phyloP scores from a whole-genome alignment of 2,113 vertebrate genomes.

The Toxotes chatareus region DNA sequence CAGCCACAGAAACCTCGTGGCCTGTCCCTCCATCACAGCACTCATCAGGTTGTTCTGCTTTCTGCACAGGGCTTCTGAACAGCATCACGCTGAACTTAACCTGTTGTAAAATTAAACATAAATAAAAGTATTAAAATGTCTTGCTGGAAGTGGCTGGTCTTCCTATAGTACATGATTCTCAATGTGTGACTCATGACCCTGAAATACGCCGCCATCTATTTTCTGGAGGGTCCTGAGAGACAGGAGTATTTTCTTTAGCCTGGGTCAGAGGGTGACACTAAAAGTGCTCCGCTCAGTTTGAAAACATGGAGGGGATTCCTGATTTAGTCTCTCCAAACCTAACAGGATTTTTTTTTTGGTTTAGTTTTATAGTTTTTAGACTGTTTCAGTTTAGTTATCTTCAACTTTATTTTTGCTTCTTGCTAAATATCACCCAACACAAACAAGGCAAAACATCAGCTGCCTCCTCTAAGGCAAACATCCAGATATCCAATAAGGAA shows the following conservation, averaged over 20 bases:
- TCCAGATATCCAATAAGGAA: conserved; percentile 2
- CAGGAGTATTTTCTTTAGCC: conserved; percentile 52
- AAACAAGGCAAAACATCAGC: conserved; percentile 32
- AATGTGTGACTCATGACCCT: conserved; percentile 21
- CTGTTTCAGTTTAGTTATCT: background rate
- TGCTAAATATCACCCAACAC: conserved; percentile 41
- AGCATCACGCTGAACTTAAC: too few relatives aligned
- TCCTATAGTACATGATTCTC: conserved; percentile 8
- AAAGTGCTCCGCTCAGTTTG: conserved; percentile 28
- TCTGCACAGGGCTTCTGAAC: too few relatives aligned
- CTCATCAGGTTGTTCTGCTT: too few relatives aligned
- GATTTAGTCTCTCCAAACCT: background rate
- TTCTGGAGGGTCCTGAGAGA: conserved; percentile 35
- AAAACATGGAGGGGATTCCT: background rate
- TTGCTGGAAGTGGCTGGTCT: background rate
- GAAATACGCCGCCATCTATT: conserved; percentile 46
- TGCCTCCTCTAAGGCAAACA: background rate
- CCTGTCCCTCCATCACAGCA: too few relatives aligned
- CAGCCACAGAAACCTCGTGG: too few relatives aligned
- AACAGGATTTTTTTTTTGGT: background rate
- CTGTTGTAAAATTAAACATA: too few relatives aligned
- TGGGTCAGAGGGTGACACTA: conserved; percentile 25
- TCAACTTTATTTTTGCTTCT: conserved; percentile 14
- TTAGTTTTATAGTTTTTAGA: conserved; percentile 5
- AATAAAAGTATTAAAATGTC: too few relatives aligned